Base-by-base conservation (phyloP, 2,888 invertebrate species). In the Sphinx pinastri region DNA sequence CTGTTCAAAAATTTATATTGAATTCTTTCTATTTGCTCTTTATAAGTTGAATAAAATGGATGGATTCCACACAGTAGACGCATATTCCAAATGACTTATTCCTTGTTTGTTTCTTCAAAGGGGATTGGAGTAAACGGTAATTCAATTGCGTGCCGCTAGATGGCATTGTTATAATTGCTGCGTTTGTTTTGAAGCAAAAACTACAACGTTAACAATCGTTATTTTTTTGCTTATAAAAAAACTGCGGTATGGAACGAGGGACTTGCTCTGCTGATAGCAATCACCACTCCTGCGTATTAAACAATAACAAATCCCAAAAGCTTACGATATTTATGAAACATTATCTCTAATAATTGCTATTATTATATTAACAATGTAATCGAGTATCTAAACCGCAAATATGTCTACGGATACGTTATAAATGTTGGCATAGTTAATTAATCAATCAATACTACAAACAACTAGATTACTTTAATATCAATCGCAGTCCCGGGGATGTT, bases 361-460 rank as follows among this genome's bases (percentile, higher is more conserved):
- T 7, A 13, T 8, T 38, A 58, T 38, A 51, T 38, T 25, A 38
- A 59, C 45, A 59, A 14, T 59, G 45, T 45, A 45, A 45, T 45
- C 59, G 45, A 59, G 45, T 59, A 38, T 45, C n/a, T n/a, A 59
- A n/a, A n/a, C 45, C 45, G 59, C 59, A 45, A 59, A 59, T 11
- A 59, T 59, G 45, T 59, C 59, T 38, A 14, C 45, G 59, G 2
- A 45, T 59, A n/a, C 45, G 38, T 45, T 6, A 45, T n/a, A 54
- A 16, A 16, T 16, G 0, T 60, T 45, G n/a, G 14, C 45, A 60
- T 16, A 60, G 16, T 60, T 12, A 45, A n/a, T 38, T 60, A 47
- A 47, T 16, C n/a, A 60, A 60, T 60, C 45, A 60, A 60, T 47
- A 47, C 45, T n/a, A 60, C 16, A 45, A 60, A 45, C 45, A 45